Base-by-base conservation (phyloP, 2,888 invertebrate species). In the Deroplatys truncata region DNA sequence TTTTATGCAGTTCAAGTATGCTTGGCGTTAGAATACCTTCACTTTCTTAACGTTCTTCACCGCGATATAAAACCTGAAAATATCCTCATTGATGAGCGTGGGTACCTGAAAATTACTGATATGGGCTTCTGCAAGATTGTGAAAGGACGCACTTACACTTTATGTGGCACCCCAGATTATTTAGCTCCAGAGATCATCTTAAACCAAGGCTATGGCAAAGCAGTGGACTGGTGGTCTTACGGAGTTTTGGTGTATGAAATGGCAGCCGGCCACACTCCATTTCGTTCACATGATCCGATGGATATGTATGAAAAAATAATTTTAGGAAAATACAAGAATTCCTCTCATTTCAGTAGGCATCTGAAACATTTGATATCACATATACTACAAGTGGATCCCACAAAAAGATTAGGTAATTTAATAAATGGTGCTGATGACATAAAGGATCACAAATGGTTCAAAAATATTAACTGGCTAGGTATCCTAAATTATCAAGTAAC, bases 191-290 rank as follows among this genome's bases (percentile, higher is more conserved):
- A 90, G 35, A 88, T 90, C 8, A 98, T 99, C 91, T 95, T 98
- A 91, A 97, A 97, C 90, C 98, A 97, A 93, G 98, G 98, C 0
- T 99, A 99, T 93, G 98, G 98, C 86, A 97, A 96, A 92, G 97
- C 98, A 0, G 99, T 98, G 0, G 99, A 99, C 92, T 99, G 98
- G 98, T 99, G 99, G 99, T 97, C 98, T 0, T 96, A 98, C 91
- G 99, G 98, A 0, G 96, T 98, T 0, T 94, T 99, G 8, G 94
- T 98, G 84, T 98, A 95, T 93, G 98, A 98, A 94, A 97, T 98
- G 97, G 96, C 96, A 85, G 97, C 98, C 28, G 99, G 99, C 0
- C 97, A 97, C 93, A 98, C 99, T 15, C 99, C 99, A 0, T 99
- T 99, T 93, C 97, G 96, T 92, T 96, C 98, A 25, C 96, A 96